Base-by-base conservation (phyloP, 2,888 invertebrate genomes). In the Brenthis ino region DNA sequence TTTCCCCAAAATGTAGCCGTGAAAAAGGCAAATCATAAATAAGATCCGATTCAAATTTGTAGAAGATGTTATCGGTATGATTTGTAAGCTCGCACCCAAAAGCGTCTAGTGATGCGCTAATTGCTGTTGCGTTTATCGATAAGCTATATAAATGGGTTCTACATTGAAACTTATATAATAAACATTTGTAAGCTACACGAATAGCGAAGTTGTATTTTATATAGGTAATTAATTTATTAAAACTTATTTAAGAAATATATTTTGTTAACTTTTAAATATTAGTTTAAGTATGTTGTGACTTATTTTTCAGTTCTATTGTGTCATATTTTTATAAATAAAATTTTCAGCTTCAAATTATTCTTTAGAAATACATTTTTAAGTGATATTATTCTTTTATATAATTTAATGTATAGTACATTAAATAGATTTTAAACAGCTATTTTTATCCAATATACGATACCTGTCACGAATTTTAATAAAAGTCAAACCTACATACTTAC, bases 41-140 rank as follows among this genome's bases (percentile, higher is more conserved):
- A 93, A 93, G 91, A 91, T 93, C 93, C 92, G 93, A 92, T 93
- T 93, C 93, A 93, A 93, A 93, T 93, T 93, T 93, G 93, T 93
- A 90, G 90, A 92, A 92, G 93, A 93, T 93, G 89, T 83, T 93
- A 93, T 93, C 93, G 79, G 81, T 85, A 88, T 93, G 93, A 93
- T 93, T 93, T 93, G 86, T 93, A 82, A 86, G 86, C 91, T 92
- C 91, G 90, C 89, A 90, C 89, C 88, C 91, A 87, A 88, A 86
- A 89, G 86, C 86, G 85, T 85, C 87, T 92, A 93, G 93, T 92
- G 93, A 89, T 88, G 93, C 84, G 87, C 91, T 90, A 88, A 92
- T 89, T 88, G 85, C 83, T 79, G 81, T 85, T 83, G 84, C 83
- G 81, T 88, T 74, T 79, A 73, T 80, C 80, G 80, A 80, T 78